phyloP scores from a whole-genome alignment of 1,140 invertebrate genomes.

The Venturia canescens region DNA sequence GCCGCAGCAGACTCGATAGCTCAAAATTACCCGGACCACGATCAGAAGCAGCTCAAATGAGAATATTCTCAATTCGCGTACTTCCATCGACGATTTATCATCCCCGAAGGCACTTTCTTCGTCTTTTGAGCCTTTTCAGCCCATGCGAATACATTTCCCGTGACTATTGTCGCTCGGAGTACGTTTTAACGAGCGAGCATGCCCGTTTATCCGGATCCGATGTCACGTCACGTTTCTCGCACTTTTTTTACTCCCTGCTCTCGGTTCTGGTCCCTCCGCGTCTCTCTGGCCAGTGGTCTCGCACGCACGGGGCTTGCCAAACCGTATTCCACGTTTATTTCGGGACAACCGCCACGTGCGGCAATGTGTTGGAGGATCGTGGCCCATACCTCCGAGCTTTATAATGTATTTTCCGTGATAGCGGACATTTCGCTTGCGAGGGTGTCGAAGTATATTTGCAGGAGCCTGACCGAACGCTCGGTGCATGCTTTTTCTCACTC shows the following conservation, averaged over 20 bases:
- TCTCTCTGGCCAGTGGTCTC: conserved; percentile 55
- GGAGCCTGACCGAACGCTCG: not conserved
- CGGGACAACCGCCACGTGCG: conserved; percentile 68
- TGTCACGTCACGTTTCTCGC: conserved; percentile 42
- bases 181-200: conserved; percentile 41
- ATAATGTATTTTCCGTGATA: conserved; percentile 44
- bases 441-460: conserved; percentile 17
- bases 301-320: conserved; percentile 65
- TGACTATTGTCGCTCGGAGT: conserved; percentile 10
- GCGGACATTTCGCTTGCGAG: not conserved
- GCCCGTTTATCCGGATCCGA: conserved; percentile 37
- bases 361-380: conserved; percentile 62
- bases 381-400: not conserved
- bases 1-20: not conserved
- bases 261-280: not conserved
- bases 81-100: not conserved
- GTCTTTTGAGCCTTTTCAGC: not conserved
- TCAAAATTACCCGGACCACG: conserved; percentile 4
- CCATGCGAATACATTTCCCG: not conserved
- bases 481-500: not conserved
- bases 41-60: not conserved
- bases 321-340: conserved; percentile 72
- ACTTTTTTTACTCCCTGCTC: conserved; percentile 19
- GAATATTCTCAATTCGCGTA: not conserved
- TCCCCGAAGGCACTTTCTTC: not conserved